Evolutionary conservation across 1,140 invertebrate species (phyloP).

Genomic region (Drosophila yakuba): DNA sequence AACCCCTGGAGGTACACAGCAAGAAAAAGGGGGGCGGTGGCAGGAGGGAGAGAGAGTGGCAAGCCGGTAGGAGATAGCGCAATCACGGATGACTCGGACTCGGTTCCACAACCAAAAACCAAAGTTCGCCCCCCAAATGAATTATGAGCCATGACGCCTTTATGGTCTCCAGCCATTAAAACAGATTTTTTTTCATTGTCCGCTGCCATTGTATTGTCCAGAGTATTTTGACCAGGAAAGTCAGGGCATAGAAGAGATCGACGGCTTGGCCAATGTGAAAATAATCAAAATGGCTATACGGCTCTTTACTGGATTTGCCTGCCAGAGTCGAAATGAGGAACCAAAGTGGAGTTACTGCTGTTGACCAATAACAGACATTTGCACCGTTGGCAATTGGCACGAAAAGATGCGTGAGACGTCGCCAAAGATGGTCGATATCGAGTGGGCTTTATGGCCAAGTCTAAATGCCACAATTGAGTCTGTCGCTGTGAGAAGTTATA

Average conservation of each 20-base stretch:
- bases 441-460: slow-evolving; percentile 51
- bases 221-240: slow-evolving; percentile 40
- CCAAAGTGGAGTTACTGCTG: slow-evolving; percentile 15
- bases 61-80: slow-evolving; percentile 58
- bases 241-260: slow-evolving; percentile 23
- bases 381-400: slow-evolving; percentile 70
- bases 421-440: slow-evolving; percentile 58
- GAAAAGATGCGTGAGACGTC: slow-evolving; percentile 69
- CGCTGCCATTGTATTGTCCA: slow-evolving; percentile 25
- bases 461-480: slow-evolving; percentile 32
- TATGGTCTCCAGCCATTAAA: slow-evolving; percentile 72
- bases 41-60: slow-evolving; percentile 28
- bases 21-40: neutral
- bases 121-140: slow-evolving; percentile 56
- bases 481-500: slow-evolving; percentile 49
- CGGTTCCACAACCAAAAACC: slow-evolving; percentile 33
- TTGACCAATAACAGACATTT: slow-evolving; percentile 22
- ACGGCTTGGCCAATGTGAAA: slow-evolving; percentile 44
- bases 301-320: slow-evolving; percentile 58
- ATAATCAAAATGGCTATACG: slow-evolving; percentile 61
- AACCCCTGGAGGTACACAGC: slow-evolving; percentile 23
- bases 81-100: slow-evolving; percentile 30
- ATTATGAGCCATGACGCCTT: slow-evolving; percentile 78
- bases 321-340: slow-evolving; percentile 12
- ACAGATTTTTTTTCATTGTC: slow-evolving; percentile 72